phyloP scores from a whole-genome alignment of 2,797 vertebrate species.

The Hozukius guyotensis region DNA sequence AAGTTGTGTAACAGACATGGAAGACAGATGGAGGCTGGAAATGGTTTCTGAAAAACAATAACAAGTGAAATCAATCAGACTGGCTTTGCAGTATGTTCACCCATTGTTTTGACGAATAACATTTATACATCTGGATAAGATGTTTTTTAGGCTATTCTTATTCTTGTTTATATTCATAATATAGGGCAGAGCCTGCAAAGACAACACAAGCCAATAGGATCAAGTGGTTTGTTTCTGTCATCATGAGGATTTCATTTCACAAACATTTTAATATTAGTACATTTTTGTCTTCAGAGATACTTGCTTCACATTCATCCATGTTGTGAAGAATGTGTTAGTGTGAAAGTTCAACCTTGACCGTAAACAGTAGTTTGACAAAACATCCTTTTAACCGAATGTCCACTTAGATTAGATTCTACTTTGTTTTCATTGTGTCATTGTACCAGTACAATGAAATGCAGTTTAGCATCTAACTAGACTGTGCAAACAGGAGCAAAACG shows the following conservation, averaged over 20 bases:
- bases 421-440: neutral
- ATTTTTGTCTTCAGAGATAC: neutral
- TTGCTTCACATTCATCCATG: neutral
- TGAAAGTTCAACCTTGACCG: neutral
- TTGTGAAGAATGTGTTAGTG: too few species aligned
- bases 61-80: constrained; percentile 2
- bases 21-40: constrained; percentile 22
- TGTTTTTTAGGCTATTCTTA: constrained; percentile 3
- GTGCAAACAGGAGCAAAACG: neutral
- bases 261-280: neutral
- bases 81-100: neutral
- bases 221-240: neutral
- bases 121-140: neutral
- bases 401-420: neutral
- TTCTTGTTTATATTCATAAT: neutral
- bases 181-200: neutral
- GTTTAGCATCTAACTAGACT: neutral
- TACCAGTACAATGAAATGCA: neutral
- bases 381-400: rapidly evolving
- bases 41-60: constrained; percentile 25
- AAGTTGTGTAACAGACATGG: constrained; percentile 4
- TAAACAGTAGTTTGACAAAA: neutral
- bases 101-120: constrained; percentile 15
- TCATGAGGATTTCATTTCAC: neutral
- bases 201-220: neutral